Base-by-base conservation (phyloP, 2,888 invertebrate genomes). In the Brachypalpus laphriformis region DNA sequence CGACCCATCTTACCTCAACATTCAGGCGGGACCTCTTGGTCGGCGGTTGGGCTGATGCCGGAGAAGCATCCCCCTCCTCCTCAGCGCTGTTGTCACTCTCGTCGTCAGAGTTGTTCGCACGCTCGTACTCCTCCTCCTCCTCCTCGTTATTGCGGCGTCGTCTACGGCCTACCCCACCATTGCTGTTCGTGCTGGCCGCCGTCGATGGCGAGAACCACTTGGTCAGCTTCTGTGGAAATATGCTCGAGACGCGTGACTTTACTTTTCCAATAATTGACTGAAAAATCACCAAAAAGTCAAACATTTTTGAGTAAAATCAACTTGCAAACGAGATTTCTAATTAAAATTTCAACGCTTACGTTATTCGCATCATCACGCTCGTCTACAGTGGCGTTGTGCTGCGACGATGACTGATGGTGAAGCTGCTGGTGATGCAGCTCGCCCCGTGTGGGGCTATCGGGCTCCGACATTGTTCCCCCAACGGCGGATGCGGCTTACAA, bases 241-340 rank as follows among this genome's bases (percentile, higher is more conserved):
- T 91, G 82, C 90, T 91, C 6, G 91, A 89, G 8, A 92, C 90
- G 37, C 90, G 90, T 54, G 89, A 90, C 74, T 90, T 91, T 37
- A 92, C 89, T 88, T 91, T 92, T 75, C 89, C 90, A 78, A 92
- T 91, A 82, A 92, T 89, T 68, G 92, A 91, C 92, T 92, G 88
- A 28, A 89, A 89, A 71, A 28, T 54, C 28, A 66, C 45, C 3
- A 59, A 25, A 3, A 77, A 47, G 66, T n/a, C n/a, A n/a, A 61
- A 61, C 80, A 80, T 75, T 68, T 42, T n/a, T 25, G 9, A 8
- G n/a, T n/a, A 37, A 11, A 63, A 42, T 65, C 7, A 65, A 25
- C 0, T 59, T 57, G n/a, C 18, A 57, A 56, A 3, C n/a, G n/a
- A n/a, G n/a, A n/a, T 47, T 7, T n/a, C 28, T 22, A 37, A 61